Conservation (phyloP, 2,888 invertebrate genomes). For the Halocaridina rubra region DNA sequence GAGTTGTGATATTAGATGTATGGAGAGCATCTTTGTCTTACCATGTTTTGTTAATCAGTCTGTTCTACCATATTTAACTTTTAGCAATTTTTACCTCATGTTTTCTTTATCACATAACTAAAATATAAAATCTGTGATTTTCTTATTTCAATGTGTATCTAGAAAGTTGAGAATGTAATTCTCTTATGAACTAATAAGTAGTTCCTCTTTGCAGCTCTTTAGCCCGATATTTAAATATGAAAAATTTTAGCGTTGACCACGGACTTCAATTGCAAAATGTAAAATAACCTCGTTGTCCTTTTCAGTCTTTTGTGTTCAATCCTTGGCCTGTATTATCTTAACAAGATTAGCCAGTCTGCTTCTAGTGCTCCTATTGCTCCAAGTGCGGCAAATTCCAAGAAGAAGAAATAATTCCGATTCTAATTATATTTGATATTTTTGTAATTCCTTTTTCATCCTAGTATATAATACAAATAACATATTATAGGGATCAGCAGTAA, state of each 20-base stretch:
- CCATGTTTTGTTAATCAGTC: not conserved
- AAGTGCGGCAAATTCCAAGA: conserved; percentile 23
- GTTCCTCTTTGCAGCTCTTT: not conserved
- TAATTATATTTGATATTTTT: no score
- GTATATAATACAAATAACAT: no score
- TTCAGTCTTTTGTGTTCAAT: conserved; percentile 58
- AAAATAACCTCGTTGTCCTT: not conserved
- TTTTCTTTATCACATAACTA: no score
- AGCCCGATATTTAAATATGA: not conserved
- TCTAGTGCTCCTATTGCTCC: not conserved
- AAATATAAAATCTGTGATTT: not conserved
- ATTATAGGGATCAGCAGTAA: no score
- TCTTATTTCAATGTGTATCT: not conserved
- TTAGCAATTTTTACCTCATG: no score
- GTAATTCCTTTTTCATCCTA: no score
- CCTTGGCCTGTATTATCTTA: conserved; percentile 51
- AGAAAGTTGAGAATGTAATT: not conserved
- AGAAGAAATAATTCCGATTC: conserved; percentile 52
- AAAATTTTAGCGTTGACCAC: not conserved
- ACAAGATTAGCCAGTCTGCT: conserved; percentile 44
- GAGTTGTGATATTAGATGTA: not conserved
- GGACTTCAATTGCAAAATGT: no score
- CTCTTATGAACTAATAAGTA: not conserved
- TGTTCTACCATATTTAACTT: no score
- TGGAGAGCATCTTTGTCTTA: not conserved